Evolutionary conservation across 2,888 invertebrate genomes (phyloP), one percentile per base, ranked within the genome.

Genomic region (Hemithea aestivaria): DNA sequence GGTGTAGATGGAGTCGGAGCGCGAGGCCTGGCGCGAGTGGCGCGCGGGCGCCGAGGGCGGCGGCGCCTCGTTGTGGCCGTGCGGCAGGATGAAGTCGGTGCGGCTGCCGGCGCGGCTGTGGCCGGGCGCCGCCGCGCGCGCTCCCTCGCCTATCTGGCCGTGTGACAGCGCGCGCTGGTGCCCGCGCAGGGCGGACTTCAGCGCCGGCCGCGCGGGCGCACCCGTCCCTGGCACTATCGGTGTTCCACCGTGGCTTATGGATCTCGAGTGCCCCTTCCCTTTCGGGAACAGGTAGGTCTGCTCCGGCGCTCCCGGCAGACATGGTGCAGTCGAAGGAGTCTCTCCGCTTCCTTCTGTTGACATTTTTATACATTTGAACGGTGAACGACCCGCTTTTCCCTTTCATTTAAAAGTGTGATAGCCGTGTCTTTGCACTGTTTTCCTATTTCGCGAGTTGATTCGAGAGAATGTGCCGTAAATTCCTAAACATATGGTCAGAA

Each of bases 1-100:
- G 1, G 96, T 96, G 78, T 96, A 96, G 50, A 96, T 95, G 37
- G 95, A 95, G 75, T 96, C 96, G 6, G 95, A 94, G 53, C 95
- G 91, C 7, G 95, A 95, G 1, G 95, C 95, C 75, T 95, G 95
- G n/a, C 96, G 90, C 3, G 95, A 94, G 76, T 95, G 95, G 1
- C 93, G 62, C 59, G 53, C 89, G 72, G 60, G 87, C 29, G 83
- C 74, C 0, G 84, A 84, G 38, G 83, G 28, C 73, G 73, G 75
- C 1, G 69, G 59, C 1, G 85, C 82, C 49, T 95, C 95, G 53
- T 94, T 91, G 73, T 96, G 95, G 0, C 94, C 95, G 0, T 95
- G 94, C 1, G 96, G 96, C 43, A 96, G 84, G 53, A 95, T 96
- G 66, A 96, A 96, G 67, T 96, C 96, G 1, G 96, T 96, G 69